phyloP scores from a whole-genome alignment of 2,888 invertebrate species.

The Drosophila yooni region DNA sequence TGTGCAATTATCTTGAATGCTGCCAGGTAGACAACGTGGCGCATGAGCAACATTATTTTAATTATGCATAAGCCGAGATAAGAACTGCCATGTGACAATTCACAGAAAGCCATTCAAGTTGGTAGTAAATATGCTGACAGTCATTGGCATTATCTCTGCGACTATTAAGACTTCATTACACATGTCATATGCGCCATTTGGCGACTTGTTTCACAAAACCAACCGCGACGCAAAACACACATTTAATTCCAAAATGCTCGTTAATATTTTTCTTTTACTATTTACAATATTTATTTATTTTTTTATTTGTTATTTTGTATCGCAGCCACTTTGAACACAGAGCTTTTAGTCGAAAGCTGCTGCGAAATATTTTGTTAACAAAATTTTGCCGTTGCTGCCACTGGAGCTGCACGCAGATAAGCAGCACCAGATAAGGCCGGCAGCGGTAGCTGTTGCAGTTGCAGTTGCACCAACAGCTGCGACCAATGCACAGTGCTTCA shows the following conservation, averaged over 20 bases:
- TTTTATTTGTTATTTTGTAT: constrained; percentile 28
- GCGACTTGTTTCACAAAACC: constrained; percentile 35
- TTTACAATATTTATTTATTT: constrained; percentile 9
- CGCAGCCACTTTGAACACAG: constrained; percentile 17
- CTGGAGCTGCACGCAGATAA: constrained; percentile 66
- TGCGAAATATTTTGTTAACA: constrained; percentile 80
- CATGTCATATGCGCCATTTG: constrained; percentile 79
- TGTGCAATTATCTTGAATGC: constrained; percentile 56
- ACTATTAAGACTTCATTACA: constrained; percentile 81
- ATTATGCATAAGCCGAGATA: constrained; percentile 61
- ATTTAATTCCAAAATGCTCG: constrained; percentile 69
- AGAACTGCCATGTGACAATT: constrained; percentile 60
- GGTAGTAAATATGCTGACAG: constrained; percentile 34
- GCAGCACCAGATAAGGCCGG: constrained; percentile 65
- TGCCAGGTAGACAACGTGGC: constrained; percentile 53
- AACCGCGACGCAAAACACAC: constrained; percentile 51
- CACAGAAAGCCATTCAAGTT: constrained; percentile 38
- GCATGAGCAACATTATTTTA: constrained; percentile 78
- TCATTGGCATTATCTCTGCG: constrained; percentile 69
- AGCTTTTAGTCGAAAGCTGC: constrained; percentile 39
- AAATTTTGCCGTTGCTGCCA: constrained; percentile 67
- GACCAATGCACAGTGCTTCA: constrained; percentile 31
- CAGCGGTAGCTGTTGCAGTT: constrained; percentile 51
- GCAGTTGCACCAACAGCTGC: constrained; percentile 31
- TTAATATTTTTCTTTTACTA: constrained; percentile 49